Base-by-base conservation (phyloP, 2,113 vertebrate species). In the Solenodon paradoxus region DNA sequence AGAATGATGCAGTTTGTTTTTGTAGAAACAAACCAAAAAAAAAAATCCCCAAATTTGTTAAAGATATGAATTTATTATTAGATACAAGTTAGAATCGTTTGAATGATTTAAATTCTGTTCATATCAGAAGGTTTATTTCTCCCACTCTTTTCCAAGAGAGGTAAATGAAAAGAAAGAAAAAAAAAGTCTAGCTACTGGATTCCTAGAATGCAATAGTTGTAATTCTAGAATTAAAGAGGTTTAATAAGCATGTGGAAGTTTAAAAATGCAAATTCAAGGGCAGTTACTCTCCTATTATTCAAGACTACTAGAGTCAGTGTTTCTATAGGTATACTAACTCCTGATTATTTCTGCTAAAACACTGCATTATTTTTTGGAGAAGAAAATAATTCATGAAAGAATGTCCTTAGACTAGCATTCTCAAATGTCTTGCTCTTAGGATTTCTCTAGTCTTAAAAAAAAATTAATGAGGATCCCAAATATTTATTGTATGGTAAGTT, bases 11-110 rank as follows among this genome's bases (percentile, higher is more conserved):
- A 64, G 63, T 63, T 79, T 51, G 55, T 63, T 86, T 92, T 80
- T n/a, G 3, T 83, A 45, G 38, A 95, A 79, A 87, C 83, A 95
- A 79, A 87, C 83, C 24, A 87, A 94, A 92, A 59, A 93, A 59
- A 19, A 19, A 59, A 69, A 68, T 4, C 47, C 6, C 55, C 17
- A 51, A 81, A 69, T 82, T 90, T 89, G 63, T 86, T 28, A 59
- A 78, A 79, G 45, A 80, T 53, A 61, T 5, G 38, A 78, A 72
- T 40, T 90, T 88, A 3, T 88, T 55, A 72, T 45, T 45, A 77
- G 42, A 77, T 61, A 95, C 17, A 78, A 69, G 89, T 88, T 57
- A 92, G 75, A 89, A 59, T 84, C 32, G 4, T 74, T 75, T 77
- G 7, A 90, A 83, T 53, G 40, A 68, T 49, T 75, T 92, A 63